Base-by-base conservation (phyloP, 2,113 vertebrate species). In the Steatornis caripensis region DNA sequence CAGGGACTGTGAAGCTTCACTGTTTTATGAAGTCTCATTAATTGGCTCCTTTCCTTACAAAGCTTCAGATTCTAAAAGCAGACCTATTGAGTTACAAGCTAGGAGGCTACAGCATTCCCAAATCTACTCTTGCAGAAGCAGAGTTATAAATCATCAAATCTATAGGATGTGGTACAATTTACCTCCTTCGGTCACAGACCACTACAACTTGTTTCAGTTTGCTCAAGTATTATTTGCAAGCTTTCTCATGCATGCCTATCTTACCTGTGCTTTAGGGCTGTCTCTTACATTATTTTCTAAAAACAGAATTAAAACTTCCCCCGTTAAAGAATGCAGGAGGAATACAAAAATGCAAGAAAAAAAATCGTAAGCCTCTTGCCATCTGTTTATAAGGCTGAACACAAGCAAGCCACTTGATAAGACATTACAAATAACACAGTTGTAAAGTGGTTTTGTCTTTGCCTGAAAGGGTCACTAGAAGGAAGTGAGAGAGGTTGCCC, bases 1-100 rank as follows among this genome's bases (percentile, higher is more conserved):
- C 37, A 34, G 0, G 0, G 61, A 60, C 64, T 23, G 6, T 32
- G 27, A 0, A 0, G 57, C 49, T 39, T 36, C 48, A 48, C 30
- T 36, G 23, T 14, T 82, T 13, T 15, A 77, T 23, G 4, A 69
- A 70, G 20, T 39, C 27, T 57, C 43, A 21, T 37, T 46, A 39
- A 77, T 2, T 12, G 36, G 8, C 23, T 93, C 32, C 41, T 45
- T 76, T 77, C 54, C 54, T 53, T 65, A 58, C 5, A 84, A 75
- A 70, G 26, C 19, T 82, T 62, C 79, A 71, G n/a, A 34, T 55
- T 80, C 26, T 37, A 64, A 82, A 78, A 66, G 26, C 43, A 71
- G 21, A 17, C 13, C 29, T 60, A 27, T 5, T 43, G 51, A 62
- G 7, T 41, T 37, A 82, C 34, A 85, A 69, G 29, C 45, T 17